Evolutionary conservation across 1,140 invertebrate species (phyloP).

Genomic region (Atopsyche davidsoni): DNA sequence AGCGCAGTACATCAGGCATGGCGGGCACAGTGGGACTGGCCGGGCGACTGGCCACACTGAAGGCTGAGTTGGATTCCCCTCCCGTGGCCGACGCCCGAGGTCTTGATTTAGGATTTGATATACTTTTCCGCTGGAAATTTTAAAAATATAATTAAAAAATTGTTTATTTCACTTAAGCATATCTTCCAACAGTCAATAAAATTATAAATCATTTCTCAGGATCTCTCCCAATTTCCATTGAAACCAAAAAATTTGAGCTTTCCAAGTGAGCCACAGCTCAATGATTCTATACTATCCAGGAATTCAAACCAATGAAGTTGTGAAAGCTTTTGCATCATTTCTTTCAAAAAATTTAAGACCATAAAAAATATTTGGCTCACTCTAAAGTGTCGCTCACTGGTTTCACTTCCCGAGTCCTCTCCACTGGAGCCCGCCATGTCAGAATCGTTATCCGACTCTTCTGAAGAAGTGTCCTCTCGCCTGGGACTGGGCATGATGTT

Average conservation of each 20-base stretch:
- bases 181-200: too few relatives aligned
- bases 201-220: too few relatives aligned
- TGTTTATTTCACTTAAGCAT: neutral
- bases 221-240: too few relatives aligned
- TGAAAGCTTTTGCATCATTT: too few relatives aligned
- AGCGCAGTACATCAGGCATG: slow-evolving; percentile 31
- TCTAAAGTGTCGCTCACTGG: slow-evolving; percentile 29
- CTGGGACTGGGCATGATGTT: slow-evolving; percentile 52
- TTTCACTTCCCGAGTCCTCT: slow-evolving; percentile 26
- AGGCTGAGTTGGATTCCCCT: slow-evolving; percentile 1
- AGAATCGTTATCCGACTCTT: slow-evolving; percentile 22
- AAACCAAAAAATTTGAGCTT: too few relatives aligned
- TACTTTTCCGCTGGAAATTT: slow-evolving; percentile 20
- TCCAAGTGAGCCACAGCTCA: too few relatives aligned
- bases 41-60: slow-evolving; percentile 5
- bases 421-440: slow-evolving; percentile 20
- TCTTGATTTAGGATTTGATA: slow-evolving; percentile 15
- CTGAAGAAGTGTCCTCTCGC: slow-evolving; percentile 19
- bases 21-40: slow-evolving; percentile 16
- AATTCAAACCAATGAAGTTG: too few relatives aligned
- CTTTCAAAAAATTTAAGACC: too few relatives aligned
- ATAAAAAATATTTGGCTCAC: slow-evolving; percentile 10
- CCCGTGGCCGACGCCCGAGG: neutral
- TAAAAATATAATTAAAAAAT: neutral
- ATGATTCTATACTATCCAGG: too few relatives aligned